These are phyloP conservation scores for Gadopsis marmoratus DNA, from an alignment of 2,797 vertebrate species.

Conservation along the genomic window DNA sequence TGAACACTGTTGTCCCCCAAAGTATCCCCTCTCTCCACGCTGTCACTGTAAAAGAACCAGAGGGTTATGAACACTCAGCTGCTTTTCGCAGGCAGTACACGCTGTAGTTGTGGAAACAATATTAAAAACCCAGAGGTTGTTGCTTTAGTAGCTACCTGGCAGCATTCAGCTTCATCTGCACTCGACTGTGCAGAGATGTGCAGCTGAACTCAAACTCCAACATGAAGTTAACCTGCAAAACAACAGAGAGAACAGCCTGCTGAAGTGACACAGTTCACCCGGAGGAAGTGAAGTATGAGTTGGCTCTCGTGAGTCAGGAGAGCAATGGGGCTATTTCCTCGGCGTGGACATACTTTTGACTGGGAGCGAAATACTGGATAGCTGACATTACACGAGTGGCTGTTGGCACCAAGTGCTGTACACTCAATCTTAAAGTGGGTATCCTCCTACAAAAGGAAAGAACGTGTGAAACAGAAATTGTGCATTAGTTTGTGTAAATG, in stretches of 20 bases:
- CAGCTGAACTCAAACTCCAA: conserved; percentile 95
- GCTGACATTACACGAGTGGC: conserved; percentile 89
- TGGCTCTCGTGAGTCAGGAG: conserved; percentile 26
- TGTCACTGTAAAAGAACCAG: conserved; percentile 85
- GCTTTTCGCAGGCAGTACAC: background rate
- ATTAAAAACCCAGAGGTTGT: background rate
- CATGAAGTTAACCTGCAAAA: conserved; percentile 88
- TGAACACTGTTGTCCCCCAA: conserved; percentile 87
- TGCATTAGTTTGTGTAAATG: background rate
- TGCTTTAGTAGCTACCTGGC: conserved; percentile 81
- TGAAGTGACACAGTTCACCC: conserved; percentile 45
- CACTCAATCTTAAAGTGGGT: conserved; percentile 90
- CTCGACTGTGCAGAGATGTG: conserved; percentile 85
- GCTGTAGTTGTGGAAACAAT: background rate
- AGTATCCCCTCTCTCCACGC: conserved; percentile 86
- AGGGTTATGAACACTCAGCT: background rate
- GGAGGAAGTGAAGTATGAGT: conserved; percentile 43
- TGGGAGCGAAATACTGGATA: conserved; percentile 91
- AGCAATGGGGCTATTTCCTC: conserved; percentile 25
- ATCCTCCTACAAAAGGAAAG: conserved; percentile 82
- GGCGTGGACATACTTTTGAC: conserved; percentile 83
- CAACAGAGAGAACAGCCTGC: conserved; percentile 30
- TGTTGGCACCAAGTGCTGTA: conserved; percentile 80
- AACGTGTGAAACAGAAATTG: conserved; percentile 5
- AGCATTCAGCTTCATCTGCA: conserved; percentile 87